Evolutionary conservation across 1,140 invertebrate species (phyloP), one percentile per base, ranked within the genome.

Genomic region (Pachypeltis micranthus): DNA sequence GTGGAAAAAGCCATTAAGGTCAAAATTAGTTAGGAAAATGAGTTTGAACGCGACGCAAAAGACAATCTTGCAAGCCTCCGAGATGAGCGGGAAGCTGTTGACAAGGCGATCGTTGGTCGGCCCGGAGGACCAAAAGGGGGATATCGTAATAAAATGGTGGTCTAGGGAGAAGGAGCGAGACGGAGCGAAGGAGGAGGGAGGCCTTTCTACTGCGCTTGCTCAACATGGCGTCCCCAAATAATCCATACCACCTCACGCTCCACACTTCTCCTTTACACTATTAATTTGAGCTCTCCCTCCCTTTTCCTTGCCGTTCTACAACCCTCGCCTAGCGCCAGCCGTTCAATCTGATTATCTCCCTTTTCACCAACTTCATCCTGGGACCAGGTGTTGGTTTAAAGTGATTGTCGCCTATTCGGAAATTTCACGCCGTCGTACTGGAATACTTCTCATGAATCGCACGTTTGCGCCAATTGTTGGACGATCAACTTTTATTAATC

Each of bases 141-240:
- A 56, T 24, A 56, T 21, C 25, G 54, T 56, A 3, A 25, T 21
- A 56, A 56, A 56, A 56, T 21, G 54, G 54, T 24, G 14, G 54
- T 21, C 3, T 56, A 2, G 23, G 54, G 54, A 26, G 25, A 2
- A 21, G 7, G 54, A 25, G 21, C 21, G 14, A 10, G 7, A 21
- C 7, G 25, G 54, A 25, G 23, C 2, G 54, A 24, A 25, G 54
- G 23, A 25, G 2, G 54, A 25, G 19, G 19, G 54, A 56, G 16
- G 25, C 14, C 25, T 25, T 56, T 47, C n/a, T 47, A 47, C 19
- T 56, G 54, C 54, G 54, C 54, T 56, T 56, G 54, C 54, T 56
- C 54, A 56, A 56, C 54, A 56, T 56, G 54, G 54, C 54, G 54
- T 56, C 54, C 54, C 54, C 19, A 26, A 56, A 56, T 56, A 56